Evolutionary conservation across 2,113 vertebrate genomes (phyloP).

Genomic region (Eurypyga helias): DNA sequence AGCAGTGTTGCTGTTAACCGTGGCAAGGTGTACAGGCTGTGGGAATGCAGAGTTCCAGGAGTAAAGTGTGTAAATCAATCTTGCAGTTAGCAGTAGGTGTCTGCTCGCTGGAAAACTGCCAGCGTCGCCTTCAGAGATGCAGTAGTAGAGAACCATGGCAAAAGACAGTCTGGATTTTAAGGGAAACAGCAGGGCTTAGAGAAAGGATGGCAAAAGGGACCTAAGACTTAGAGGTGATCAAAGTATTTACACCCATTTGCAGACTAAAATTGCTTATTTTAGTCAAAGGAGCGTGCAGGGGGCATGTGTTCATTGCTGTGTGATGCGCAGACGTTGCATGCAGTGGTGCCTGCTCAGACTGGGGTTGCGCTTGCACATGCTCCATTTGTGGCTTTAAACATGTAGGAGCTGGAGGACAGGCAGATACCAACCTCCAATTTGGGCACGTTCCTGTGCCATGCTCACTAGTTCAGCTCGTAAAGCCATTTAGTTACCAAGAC

Average conservation of each 20-base stretch:
- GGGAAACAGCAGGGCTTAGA: neutral
- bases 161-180: neutral
- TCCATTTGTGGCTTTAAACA: neutral
- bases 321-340: neutral
- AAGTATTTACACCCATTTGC: neutral
- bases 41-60: too few relatives aligned
- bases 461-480: neutral
- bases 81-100: neutral
- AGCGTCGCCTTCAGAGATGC: neutral
- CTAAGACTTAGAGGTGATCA: neutral
- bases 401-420: neutral
- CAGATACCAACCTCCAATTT: neutral
- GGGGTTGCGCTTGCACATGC: neutral
- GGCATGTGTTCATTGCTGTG: neutral
- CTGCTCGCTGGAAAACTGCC: neutral
- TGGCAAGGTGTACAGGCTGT: too few relatives aligned
- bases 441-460: too few relatives aligned
- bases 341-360: neutral
- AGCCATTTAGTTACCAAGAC: neutral
- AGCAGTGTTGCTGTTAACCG: rapidly evolving
- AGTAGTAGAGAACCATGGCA: neutral
- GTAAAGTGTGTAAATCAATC: neutral
- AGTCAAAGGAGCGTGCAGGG: neutral
- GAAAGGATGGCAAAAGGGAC: neutral
- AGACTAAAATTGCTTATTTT: neutral